A percentile compares a stretch with the other conserved stretches of the same genome.
Conservation (phyloP, 2,113 vertebrate genomes). For the Lutjanus erythropterus region DNA sequence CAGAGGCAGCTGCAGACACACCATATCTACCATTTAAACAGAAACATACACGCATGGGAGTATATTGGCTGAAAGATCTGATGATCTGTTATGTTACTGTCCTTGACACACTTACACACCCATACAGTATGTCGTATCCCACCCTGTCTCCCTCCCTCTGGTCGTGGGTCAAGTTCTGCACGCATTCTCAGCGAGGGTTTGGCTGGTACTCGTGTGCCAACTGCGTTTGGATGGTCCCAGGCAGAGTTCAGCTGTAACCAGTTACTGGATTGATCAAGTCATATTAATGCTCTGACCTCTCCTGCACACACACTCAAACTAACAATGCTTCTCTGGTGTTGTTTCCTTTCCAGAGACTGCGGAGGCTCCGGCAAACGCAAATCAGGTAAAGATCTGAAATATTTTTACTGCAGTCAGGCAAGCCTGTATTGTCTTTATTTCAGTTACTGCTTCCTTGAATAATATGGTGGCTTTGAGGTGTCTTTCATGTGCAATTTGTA, state of each 20-base stretch:
- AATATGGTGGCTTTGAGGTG: background rate
- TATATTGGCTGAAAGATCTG: slow-evolving; percentile 18
- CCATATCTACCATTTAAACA: slow-evolving; percentile 17
- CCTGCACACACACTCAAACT: slow-evolving; percentile 62
- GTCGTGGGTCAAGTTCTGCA: slow-evolving; percentile 74
- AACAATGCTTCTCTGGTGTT: slow-evolving; percentile 94
- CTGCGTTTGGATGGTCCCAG: slow-evolving; percentile 64
- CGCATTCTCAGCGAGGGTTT: slow-evolving; percentile 79
- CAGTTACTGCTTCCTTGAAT: background rate
- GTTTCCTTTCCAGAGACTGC: slow-evolving; percentile 94
- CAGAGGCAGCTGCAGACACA: slow-evolving; percentile 52
- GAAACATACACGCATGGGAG: slow-evolving; percentile 1
- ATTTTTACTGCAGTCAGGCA: background rate
- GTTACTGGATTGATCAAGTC: slow-evolving; percentile 27
- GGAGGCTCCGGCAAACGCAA: slow-evolving; percentile 90
- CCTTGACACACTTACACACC: slow-evolving; percentile 57
- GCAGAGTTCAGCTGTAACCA: slow-evolving; percentile 28
- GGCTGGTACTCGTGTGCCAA: slow-evolving; percentile 68
- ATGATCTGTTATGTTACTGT: slow-evolving; percentile 37
- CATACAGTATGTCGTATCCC: slow-evolving; percentile 37
- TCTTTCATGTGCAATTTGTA: background rate
- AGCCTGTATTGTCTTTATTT: background rate
- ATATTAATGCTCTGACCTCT: slow-evolving; percentile 23
- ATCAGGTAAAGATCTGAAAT: slow-evolving; percentile 88
- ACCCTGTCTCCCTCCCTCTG: slow-evolving; percentile 69